phyloP scores from a whole-genome alignment of 2,113 vertebrate species.

The Arothron firmamentum region DNA sequence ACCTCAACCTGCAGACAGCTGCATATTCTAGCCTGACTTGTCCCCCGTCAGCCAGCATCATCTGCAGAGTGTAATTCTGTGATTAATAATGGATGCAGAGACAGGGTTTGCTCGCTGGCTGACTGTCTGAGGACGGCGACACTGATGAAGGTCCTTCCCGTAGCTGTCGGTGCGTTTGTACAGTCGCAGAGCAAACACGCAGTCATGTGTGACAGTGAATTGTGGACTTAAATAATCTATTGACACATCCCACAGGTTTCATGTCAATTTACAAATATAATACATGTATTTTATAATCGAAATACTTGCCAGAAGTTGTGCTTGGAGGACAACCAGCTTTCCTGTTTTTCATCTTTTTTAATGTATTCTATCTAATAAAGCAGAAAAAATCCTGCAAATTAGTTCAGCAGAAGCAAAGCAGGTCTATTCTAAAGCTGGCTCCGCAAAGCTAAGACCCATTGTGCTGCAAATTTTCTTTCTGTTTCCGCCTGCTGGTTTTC shows the following conservation, averaged over 20 bases:
- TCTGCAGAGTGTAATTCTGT: constrained; percentile 43
- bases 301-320: background rate
- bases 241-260: background rate
- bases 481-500: constrained; percentile 22
- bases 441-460: constrained; percentile 34
- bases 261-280: background rate
- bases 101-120: constrained; percentile 29
- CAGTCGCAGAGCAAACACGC: too few species aligned
- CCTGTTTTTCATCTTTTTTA: background rate
- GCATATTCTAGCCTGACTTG: constrained; percentile 54
- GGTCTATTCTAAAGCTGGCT: constrained; percentile 18
- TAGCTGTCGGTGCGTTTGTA: constrained; percentile 7
- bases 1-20: constrained; percentile 49
- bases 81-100: constrained; percentile 66
- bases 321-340: background rate
- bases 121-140: constrained; percentile 35
- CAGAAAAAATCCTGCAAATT: constrained; percentile 7
- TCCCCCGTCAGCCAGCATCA: constrained; percentile 24
- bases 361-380: constrained; percentile 6
- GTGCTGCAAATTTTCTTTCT: constrained; percentile 20
- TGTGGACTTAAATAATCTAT: too few species aligned
- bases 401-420: constrained; percentile 24
- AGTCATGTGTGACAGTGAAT: too few species aligned
- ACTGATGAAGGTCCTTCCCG: constrained; percentile 47
- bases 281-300: background rate